Conservation (phyloP, 2,113 vertebrate genomes). For the Melanostigma gelatinosum region DNA sequence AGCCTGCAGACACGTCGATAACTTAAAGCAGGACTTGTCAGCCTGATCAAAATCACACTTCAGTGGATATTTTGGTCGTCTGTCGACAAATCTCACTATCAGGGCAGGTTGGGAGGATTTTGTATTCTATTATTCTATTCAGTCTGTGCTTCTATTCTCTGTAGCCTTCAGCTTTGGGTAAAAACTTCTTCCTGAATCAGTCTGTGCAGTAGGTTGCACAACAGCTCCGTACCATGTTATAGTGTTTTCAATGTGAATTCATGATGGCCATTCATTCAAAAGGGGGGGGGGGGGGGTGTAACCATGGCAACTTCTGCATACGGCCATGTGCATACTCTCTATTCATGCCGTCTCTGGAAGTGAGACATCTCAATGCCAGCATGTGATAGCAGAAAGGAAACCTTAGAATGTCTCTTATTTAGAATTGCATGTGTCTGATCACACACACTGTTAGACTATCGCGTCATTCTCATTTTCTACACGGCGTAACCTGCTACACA, state of each 20-base stretch:
- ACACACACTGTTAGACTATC: neutral
- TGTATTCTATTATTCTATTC: no score
- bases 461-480: neutral
- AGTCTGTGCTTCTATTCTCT: neutral
- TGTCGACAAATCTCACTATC: neutral
- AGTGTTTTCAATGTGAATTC: slow-evolving; percentile 22
- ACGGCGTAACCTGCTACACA: slow-evolving; percentile 12
- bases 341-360: slow-evolving; percentile 18
- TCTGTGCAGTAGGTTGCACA: neutral
- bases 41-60: neutral
- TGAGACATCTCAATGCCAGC: neutral
- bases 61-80: neutral
- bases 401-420: neutral
- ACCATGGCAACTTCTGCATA: slow-evolving; percentile 31
- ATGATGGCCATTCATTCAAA: slow-evolving; percentile 29
- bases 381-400: neutral
- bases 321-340: neutral
- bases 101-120: neutral
- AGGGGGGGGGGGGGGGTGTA: neutral
- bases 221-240: slow-evolving; percentile 7
- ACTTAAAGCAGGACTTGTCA: neutral
- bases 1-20: neutral
- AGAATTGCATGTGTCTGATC: neutral
- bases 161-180: neutral
- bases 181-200: neutral